Conservation (phyloP, 2,113 vertebrate species). For the Eptesicus fuscus region DNA sequence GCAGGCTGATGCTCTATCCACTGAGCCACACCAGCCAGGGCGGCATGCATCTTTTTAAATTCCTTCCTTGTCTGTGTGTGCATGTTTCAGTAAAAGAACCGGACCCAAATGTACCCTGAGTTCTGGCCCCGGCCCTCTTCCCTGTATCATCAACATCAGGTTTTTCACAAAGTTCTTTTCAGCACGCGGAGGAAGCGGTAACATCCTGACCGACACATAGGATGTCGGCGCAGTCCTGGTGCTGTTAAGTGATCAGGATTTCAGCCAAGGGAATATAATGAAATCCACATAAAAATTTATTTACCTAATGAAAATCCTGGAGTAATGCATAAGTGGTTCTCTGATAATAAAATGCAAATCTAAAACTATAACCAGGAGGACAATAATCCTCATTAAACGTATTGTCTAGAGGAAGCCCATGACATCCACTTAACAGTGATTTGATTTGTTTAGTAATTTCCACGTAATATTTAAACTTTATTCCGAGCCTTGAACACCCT, state of each 20-base stretch:
- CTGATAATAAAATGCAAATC: slow-evolving; percentile 81
- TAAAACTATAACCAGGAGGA: slow-evolving; percentile 79
- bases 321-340: slow-evolving; percentile 77
- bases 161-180: slow-evolving; percentile 66
- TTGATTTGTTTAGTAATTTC: slow-evolving; percentile 82
- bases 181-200: slow-evolving; percentile 80
- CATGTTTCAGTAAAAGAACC: neutral
- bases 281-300: slow-evolving; percentile 81
- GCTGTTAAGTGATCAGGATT: slow-evolving; percentile 79
- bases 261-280: slow-evolving; percentile 82
- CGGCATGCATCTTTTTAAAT: neutral
- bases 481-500: slow-evolving; percentile 72
- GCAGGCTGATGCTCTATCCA: too few relatives aligned
- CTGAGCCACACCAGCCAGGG: too few relatives aligned
- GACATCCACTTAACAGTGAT: slow-evolving; percentile 79
- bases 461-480: slow-evolving; percentile 78
- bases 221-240: slow-evolving; percentile 76
- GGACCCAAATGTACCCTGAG: neutral
- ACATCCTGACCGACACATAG: slow-evolving; percentile 86
- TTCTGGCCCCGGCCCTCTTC: slow-evolving; percentile 58
- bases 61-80: neutral
- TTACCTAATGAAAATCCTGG: slow-evolving; percentile 79
- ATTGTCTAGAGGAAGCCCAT: slow-evolving; percentile 80
- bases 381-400: slow-evolving; percentile 82
- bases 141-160: slow-evolving; percentile 63